Evolutionary conservation across 2,888 invertebrate genomes (phyloP).

Genomic region (Chymomyza amoena): DNA sequence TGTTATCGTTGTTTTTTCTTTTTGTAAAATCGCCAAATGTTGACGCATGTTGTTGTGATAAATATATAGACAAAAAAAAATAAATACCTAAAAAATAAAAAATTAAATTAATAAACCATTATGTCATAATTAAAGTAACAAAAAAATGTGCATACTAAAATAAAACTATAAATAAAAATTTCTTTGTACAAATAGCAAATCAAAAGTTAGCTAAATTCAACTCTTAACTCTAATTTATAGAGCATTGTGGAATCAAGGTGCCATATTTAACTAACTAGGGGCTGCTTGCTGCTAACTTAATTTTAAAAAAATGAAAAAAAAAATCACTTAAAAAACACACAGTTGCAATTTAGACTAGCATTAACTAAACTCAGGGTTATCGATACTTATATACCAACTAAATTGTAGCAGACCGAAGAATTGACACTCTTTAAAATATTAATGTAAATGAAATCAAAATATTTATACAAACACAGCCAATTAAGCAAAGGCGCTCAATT

Average conservation of each 20-base stretch:
- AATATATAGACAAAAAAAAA: conserved; percentile 40
- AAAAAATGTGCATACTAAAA: conserved; percentile 32
- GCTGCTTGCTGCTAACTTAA: conserved; percentile 35
- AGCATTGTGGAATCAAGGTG: conserved; percentile 41
- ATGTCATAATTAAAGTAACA: conserved; percentile 3
- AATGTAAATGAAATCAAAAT: conserved; percentile 50
- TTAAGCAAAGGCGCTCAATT: not conserved
- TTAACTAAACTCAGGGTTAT: conserved; percentile 65
- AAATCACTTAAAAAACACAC: not conserved
- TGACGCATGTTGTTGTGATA: conserved; percentile 77
- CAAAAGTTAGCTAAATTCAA: conserved; percentile 47
- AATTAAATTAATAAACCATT: conserved; percentile 2
- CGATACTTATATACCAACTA: conserved; percentile 16
- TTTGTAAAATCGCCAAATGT: conserved; percentile 60
- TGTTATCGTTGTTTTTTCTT: conserved; percentile 25
- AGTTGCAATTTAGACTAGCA: conserved; percentile 50
- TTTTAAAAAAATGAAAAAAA: conserved; percentile 16
- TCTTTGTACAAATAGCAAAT: conserved; percentile 44
- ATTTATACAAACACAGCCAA: conserved; percentile 20
- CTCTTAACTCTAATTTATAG: conserved; percentile 7
- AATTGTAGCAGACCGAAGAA: conserved; percentile 23
- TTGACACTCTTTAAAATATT: conserved; percentile 34
- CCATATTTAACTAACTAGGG: conserved; percentile 23
- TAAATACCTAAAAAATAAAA: not conserved
- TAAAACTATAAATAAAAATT: conserved; percentile 21